A percentile compares a stretch with the other conserved stretches of the same genome.
Conservation (phyloP, 2,113 vertebrate genomes). For the Plotosus lineatus region DNA sequence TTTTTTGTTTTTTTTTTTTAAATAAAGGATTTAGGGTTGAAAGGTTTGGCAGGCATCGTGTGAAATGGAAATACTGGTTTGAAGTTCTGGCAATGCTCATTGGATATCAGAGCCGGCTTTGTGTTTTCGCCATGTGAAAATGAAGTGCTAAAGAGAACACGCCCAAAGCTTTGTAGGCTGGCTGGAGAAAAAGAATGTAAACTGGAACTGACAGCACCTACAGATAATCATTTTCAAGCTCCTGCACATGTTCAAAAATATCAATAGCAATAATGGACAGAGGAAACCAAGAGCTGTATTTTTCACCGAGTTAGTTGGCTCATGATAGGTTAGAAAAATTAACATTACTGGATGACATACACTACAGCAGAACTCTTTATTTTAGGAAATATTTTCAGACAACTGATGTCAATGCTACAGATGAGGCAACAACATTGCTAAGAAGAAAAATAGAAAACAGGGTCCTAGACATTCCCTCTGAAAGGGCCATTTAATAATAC, state of each 20-base stretch:
- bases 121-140: slow-evolving; percentile 11
- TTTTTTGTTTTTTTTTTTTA: too few relatives aligned
- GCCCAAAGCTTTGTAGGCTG: slow-evolving; percentile 4
- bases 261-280: not conserved
- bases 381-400: not conserved
- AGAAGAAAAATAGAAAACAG: not conserved
- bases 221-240: slow-evolving; percentile 16
- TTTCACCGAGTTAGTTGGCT: not conserved
- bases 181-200: not conserved
- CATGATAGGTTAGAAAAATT: not conserved
- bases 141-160: slow-evolving; percentile 17
- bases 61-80: slow-evolving; percentile 42
- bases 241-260: not conserved
- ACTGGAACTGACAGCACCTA: slow-evolving; percentile 1
- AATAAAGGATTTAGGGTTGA: not conserved
- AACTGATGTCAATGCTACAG: not conserved
- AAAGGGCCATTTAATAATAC: too few relatives aligned
- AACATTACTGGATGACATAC: not conserved
- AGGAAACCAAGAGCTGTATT: not conserved
- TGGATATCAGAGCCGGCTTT: not conserved
- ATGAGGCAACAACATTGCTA: not conserved
- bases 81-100: slow-evolving; percentile 7
- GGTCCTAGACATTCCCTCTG: too few relatives aligned
- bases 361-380: slow-evolving; percentile 3
- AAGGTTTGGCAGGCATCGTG: not conserved